Conservation (phyloP, 2,888 invertebrate genomes). For the Allygus modestus region DNA sequence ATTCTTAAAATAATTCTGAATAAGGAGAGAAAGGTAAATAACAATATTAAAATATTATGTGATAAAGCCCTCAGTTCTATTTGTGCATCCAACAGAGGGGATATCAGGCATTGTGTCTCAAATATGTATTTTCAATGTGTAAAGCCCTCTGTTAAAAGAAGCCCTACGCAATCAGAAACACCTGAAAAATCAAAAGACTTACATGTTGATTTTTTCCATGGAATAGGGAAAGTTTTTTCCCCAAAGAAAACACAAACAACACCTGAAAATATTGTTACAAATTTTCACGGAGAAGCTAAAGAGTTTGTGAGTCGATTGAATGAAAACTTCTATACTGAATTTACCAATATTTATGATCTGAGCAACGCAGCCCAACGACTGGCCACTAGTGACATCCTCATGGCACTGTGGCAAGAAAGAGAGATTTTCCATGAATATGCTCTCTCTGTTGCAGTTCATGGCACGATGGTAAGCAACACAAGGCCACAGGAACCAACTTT, state of each 20-base stretch:
- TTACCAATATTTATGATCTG: slow-evolving; percentile 75
- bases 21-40: not conserved
- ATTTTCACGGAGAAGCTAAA: slow-evolving; percentile 82
- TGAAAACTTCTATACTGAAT: slow-evolving; percentile 81
- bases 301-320: slow-evolving; percentile 83
- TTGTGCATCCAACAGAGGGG: slow-evolving; percentile 38
- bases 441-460: slow-evolving; percentile 77
- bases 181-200: slow-evolving; percentile 37
- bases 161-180: not conserved
- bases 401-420: slow-evolving; percentile 39
- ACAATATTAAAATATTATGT: not conserved
- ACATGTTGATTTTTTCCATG: slow-evolving; percentile 53
- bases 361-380: slow-evolving; percentile 81
- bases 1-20: slow-evolving; percentile 23
- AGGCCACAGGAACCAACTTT: slow-evolving; percentile 74
- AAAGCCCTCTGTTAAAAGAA: not conserved
- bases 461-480: slow-evolving; percentile 84
- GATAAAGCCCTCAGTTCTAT: slow-evolving; percentile 1
- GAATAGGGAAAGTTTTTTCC: slow-evolving; percentile 48
- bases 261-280: slow-evolving; percentile 82
- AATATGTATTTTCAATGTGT: slow-evolving; percentile 43
- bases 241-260: slow-evolving; percentile 70
- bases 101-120: slow-evolving; percentile 42
- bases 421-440: slow-evolving; percentile 65
- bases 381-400: slow-evolving; percentile 81